Base-by-base conservation (phyloP, 1,140 invertebrate genomes). In the Scaptomyza pallida region DNA sequence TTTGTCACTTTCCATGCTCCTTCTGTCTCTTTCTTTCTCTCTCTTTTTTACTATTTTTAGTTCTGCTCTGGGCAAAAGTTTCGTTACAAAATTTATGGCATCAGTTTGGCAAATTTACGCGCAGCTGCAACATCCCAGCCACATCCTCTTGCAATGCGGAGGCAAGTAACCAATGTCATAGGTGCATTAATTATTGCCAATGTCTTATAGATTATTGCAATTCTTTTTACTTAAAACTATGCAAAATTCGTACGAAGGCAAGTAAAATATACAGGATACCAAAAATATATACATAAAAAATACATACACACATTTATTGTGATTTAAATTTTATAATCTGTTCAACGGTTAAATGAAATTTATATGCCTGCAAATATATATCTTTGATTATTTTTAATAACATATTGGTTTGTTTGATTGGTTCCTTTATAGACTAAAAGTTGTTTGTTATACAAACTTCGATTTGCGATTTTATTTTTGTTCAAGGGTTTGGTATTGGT, bases 91-190 rank as follows among this genome's bases (percentile, higher is more conserved):
- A 88, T 88, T 88, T 88, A 88, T 88, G 73, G 55, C 55, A 23
- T 45, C 59, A 74, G 68, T 80, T 86, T 86, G 69, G 57, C 60
- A 85, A 86, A 80, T 85, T 85, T 85, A 79, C 80, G 81, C 76
- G 64, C 50, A 48, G 30, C 73, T 65, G 63, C 59, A 74, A 43
- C 26, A 37, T 30, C 8, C 26, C 43, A 50, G 52, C 43, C 13
- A 68, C 57, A 50, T 19, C 55, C 50, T 57, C 23, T 5, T 17
- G 37, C 19, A 47, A 74, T 44, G 35, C 40, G 47, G 54, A 30
- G 30, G 2, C 16, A 62, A 41, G 21, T 54, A 17, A 56, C 55
- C 40, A 65, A 59, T 75, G 77, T 72, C 75, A 78, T 63, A 88
- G 70, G 60, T 76, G 67, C 74, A 78, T 81, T 81, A 81, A 65